Evolutionary conservation across 1,140 invertebrate genomes (phyloP).

Genomic region (Eubasilissa regina): DNA sequence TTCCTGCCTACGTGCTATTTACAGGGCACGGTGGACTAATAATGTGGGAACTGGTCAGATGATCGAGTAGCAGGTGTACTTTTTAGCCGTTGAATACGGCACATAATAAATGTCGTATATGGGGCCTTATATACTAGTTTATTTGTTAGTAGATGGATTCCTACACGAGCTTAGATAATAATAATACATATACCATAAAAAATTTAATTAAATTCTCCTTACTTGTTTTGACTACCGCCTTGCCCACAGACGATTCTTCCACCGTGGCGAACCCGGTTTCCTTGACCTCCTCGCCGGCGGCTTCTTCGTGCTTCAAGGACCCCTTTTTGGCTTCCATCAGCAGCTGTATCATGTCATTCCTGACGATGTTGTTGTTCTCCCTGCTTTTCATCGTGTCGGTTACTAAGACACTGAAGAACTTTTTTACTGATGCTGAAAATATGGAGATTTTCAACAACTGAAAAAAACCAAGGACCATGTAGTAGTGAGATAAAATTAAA

Average conservation of each 20-base stretch:
- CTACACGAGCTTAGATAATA: background rate
- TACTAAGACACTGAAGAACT: constrained; percentile 65
- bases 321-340: too few relatives aligned
- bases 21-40: too few relatives aligned
- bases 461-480: background rate
- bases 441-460: background rate
- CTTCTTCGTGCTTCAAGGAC: too few relatives aligned
- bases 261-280: too few relatives aligned
- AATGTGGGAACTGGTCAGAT: too few relatives aligned
- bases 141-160: background rate
- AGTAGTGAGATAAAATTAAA: background rate
- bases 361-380: constrained; percentile 66
- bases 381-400: constrained; percentile 69
- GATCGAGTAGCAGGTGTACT: too few relatives aligned
- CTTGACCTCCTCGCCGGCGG: too few relatives aligned
- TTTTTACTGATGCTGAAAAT: background rate
- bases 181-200: too few relatives aligned
- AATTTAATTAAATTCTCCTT: too few relatives aligned
- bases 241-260: background rate
- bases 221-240: background rate
- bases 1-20: too few relatives aligned
- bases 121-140: background rate
- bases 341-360: constrained; percentile 73
- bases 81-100: too few relatives aligned
- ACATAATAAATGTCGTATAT: too few relatives aligned